Base-by-base conservation (phyloP, 2,797 vertebrate species). In the Pempheris klunzingeri region DNA sequence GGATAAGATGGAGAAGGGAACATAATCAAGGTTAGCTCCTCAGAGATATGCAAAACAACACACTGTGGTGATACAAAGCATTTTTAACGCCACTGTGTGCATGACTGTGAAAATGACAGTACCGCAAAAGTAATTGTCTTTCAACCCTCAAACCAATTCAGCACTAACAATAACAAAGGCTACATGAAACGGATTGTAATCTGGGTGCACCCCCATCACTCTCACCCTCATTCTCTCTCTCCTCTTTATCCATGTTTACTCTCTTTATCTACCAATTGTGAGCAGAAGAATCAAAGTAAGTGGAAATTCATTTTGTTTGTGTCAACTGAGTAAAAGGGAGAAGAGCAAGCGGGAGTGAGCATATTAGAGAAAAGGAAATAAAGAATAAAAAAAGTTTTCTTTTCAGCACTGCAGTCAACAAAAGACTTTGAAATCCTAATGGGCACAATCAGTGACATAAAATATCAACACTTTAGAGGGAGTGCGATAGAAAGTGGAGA, bases 131-230 rank as follows among this genome's bases (percentile, higher is more conserved):
- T 77, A 81, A 90, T 84, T 90, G 82, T 85, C 83, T 88, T 85
- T 82, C 74, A 84, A 81, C 60, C 66, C 57, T 67, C n/a, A 4
- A 89, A 87, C 70, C 65, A 80, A 81, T 85, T 90, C 76, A 83
- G 82, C 76, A 64, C 52, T 54, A 80, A 87, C 82, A 86, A 82
- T 69, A 87, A 88, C 77, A 66, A 78, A 84, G 67, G 55, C 79
- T 75, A 70, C 63, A 82, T 81, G 67, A 85, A 86, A 78, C 65
- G 70, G 83, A 88, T 86, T 76, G 82, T 82, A 84, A 88, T 92
- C 80, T 59, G 54, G 63, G 55, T 17, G 1, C 77, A 59, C 41
- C 71, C 74, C 54, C 64, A 36, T 67, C 80, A 55, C 73, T 54
- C 64, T 65, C 74, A 64, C 58, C 50, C 73, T 54, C 62, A 22